Base-by-base conservation (phyloP, 2,113 vertebrate species). In the Spermophilus dauricus region DNA sequence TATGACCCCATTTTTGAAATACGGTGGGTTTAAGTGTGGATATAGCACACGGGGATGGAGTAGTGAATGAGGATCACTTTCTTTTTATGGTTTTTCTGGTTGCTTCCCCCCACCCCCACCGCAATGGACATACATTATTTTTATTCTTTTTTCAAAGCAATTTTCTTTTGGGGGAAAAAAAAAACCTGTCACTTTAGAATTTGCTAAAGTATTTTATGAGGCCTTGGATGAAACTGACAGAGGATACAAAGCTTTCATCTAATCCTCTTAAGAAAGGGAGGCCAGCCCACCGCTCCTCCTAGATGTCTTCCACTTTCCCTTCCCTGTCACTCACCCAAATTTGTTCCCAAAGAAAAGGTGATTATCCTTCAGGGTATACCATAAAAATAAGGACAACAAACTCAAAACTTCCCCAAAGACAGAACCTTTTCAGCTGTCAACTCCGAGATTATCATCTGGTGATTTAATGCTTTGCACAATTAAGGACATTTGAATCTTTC, bases 371-470 rank as follows among this genome's bases (percentile, higher is more conserved):
- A 86, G 34, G 37, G 26, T 70, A 45, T 18, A 63, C 37, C 51
- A 7, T 34, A 76, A 88, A 95, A 61, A 24, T 61, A 63, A 69
- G 76, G 89, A 30, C 82, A 70, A 32, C 30, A 51, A 53, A 51
- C n/a, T 12, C 37, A 83, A 84, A 87, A n/a, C 30, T 28, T 96
- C 39, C 34, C n/a, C 11, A 37, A 5, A 90, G 58, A 69, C 76
- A n/a, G 32, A 78, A 80, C n/a, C n/a, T 51, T 85, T 81, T 88
- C 85, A 78, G n/a, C 89, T 53, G 73, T 86, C 92, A 78, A 30
- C 70, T 88, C 69, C 24, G n/a, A 96, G 73, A 77, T 56, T 45
- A 77, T 82, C 86, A 42, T 28, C 61, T 75, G 85, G 53, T 48
- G 67, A 89, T 32, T n/a, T 30, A 48, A 91, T 30, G 45, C 45